phyloP scores from a whole-genome alignment of 2,888 invertebrate species.

The Nomada fabriciana region DNA sequence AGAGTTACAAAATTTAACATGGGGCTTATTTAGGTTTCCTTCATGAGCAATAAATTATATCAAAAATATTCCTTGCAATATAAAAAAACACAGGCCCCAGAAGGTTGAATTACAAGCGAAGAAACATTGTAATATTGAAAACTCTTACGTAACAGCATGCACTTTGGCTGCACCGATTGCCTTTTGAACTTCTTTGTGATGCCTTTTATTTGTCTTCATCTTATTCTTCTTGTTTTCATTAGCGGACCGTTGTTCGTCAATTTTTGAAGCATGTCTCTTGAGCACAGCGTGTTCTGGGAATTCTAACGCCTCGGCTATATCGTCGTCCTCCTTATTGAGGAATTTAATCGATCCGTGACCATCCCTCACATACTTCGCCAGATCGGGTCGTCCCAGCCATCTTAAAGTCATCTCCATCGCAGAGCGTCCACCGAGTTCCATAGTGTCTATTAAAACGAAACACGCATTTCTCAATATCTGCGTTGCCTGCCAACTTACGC shows the following conservation, averaged over 20 bases:
- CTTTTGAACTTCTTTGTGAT: neutral
- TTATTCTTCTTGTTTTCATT: conserved; percentile 14
- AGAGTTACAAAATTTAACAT: too few relatives aligned
- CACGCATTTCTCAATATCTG: neutral
- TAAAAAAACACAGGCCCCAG: neutral
- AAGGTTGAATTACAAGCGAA: neutral
- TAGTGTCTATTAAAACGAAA: conserved; percentile 23
- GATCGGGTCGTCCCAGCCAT: conserved; percentile 70
- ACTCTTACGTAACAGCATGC: conserved; percentile 25
- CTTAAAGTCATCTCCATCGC: conserved; percentile 62
- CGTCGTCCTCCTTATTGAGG: conserved; percentile 4
- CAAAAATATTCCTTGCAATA: neutral
- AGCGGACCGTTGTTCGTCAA: neutral
- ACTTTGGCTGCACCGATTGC: neutral
- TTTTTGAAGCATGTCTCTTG: conserved; percentile 11
- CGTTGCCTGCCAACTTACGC: conserved; percentile 34
- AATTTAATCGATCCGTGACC: conserved; percentile 51
- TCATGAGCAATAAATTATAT: too few relatives aligned
- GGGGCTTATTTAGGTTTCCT: too few relatives aligned
- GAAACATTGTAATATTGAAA: neutral
- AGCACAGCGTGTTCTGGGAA: conserved; percentile 31
- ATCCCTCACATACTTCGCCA: conserved; percentile 68
- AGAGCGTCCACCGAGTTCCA: conserved; percentile 50
- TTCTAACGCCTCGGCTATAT: conserved; percentile 22
- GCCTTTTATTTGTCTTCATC: conserved; percentile 1